Percentiles rank a stretch among this genome's conserved stretches.
Conservation (phyloP, 2,113 vertebrate species). For the Eonycteris spelaea region DNA sequence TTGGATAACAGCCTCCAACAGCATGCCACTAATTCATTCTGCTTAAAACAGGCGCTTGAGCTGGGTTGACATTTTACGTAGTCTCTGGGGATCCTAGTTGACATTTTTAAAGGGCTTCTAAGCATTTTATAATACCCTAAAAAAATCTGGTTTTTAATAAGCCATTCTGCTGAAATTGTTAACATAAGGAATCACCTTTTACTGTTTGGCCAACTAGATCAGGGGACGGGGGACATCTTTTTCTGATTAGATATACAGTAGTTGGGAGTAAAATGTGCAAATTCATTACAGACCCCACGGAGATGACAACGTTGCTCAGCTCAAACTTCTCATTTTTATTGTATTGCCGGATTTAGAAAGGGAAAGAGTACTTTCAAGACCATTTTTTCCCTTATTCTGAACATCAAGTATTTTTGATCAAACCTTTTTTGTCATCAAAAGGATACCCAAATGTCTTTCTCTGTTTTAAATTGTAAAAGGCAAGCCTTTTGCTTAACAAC, state of each 20-base stretch:
- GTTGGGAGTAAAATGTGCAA: constrained; percentile 90
- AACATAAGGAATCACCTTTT: constrained; percentile 93
- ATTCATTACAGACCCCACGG: constrained; percentile 90
- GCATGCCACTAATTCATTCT: constrained; percentile 97
- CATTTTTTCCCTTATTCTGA: constrained; percentile 58
- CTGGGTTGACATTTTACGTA: constrained; percentile 95
- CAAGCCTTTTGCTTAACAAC: constrained; percentile 60
- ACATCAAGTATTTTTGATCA: constrained; percentile 41
- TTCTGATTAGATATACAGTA: constrained; percentile 99
- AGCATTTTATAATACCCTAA: constrained; percentile 98
- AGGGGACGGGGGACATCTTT: constrained; percentile 93
- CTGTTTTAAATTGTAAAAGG: constrained; percentile 65
- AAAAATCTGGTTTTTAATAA: constrained; percentile 99
- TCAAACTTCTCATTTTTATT: constrained; percentile 62
- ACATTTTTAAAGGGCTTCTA: constrained; percentile 99
- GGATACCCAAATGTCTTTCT: constrained; percentile 45
- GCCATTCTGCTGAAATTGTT: constrained; percentile 90
- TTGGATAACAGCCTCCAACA: constrained; percentile 91
- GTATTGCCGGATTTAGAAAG: constrained; percentile 68
- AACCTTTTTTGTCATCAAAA: constrained; percentile 59
- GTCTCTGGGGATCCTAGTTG: constrained; percentile 96
- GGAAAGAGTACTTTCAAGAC: constrained; percentile 41
- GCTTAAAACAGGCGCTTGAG: constrained; percentile 96
- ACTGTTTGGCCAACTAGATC: constrained; percentile 86
- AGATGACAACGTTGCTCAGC: constrained; percentile 78